A percentile compares a stretch with the other conserved stretches of the same genome.
phyloP scores from a whole-genome alignment of 2,797 vertebrate genomes.

The Spondyliosoma cantharus region DNA sequence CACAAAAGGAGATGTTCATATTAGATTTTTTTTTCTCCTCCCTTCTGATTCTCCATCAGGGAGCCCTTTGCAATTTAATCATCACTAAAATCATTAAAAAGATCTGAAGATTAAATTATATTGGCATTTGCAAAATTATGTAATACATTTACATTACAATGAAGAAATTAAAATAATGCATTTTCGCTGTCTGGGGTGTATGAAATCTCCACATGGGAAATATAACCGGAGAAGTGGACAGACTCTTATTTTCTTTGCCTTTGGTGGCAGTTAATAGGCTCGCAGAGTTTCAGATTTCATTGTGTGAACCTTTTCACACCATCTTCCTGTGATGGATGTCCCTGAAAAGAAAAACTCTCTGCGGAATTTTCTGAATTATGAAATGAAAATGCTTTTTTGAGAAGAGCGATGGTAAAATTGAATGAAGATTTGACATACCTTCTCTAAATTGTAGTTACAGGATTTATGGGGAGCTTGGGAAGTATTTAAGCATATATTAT shows the following conservation, averaged over 20 bases:
- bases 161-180: conserved; percentile 92
- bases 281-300: conserved; percentile 79
- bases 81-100: conserved; percentile 92
- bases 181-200: conserved; percentile 87
- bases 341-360: conserved; percentile 68
- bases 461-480: conserved; percentile 72
- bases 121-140: conserved; percentile 92
- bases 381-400: conserved; percentile 78
- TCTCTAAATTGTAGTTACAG: conserved; percentile 73
- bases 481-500: conserved; percentile 71
- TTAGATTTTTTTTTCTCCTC: conserved; percentile 84
- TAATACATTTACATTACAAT: conserved; percentile 93
- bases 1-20: conserved; percentile 88
- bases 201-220: conserved; percentile 88
- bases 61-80: conserved; percentile 90
- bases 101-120: conserved; percentile 92
- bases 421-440: conserved; percentile 72
- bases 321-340: conserved; percentile 74
- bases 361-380: conserved; percentile 72
- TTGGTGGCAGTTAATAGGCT: conserved; percentile 85
- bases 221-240: conserved; percentile 87
- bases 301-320: conserved; percentile 75
- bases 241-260: conserved; percentile 85
- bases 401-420: conserved; percentile 64
- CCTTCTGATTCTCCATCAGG: conserved; percentile 86